A percentile compares a stretch with the other conserved stretches of the same genome.
Conservation (phyloP, 2,113 vertebrate species). For the Mellivora capensis region DNA sequence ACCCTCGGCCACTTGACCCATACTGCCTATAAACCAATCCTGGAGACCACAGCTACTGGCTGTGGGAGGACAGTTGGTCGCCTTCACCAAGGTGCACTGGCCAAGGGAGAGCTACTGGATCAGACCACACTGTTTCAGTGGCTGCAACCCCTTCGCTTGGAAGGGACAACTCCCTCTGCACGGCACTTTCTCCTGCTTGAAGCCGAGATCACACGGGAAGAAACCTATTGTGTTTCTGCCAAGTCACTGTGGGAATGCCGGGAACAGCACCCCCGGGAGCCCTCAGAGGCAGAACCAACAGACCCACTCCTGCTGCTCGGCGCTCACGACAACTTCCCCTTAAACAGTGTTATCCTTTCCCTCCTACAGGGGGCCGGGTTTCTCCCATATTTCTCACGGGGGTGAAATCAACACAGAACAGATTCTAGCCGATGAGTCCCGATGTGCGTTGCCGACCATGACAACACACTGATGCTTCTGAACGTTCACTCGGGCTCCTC, state of each 20-base stretch:
- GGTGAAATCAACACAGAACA: conserved; percentile 22
- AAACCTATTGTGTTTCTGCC: conserved; percentile 51
- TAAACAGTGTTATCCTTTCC: background rate
- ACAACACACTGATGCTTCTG: background rate
- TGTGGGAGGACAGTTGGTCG: background rate
- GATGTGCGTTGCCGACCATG: background rate
- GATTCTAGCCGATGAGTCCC: background rate
- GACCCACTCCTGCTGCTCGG: background rate
- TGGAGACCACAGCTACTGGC: background rate
- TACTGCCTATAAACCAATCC: background rate
- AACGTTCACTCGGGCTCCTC: background rate
- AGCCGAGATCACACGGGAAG: conserved; percentile 45
- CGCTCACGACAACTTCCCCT: background rate
- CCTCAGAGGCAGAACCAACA: background rate
- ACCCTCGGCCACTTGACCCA: background rate
- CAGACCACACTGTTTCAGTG: background rate
- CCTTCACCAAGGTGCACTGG: background rate
- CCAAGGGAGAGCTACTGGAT: background rate
- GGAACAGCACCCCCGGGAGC: background rate
- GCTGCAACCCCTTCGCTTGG: background rate
- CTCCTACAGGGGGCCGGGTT: background rate
- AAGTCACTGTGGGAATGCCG: background rate
- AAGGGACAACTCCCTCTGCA: conserved; percentile 32
- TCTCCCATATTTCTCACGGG: background rate
- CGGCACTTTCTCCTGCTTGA: conserved; percentile 19